Percentiles rank a stretch among this genome's conserved stretches.
phyloP scores from a whole-genome alignment of 2,113 vertebrate species.

The Corapipo altera region DNA sequence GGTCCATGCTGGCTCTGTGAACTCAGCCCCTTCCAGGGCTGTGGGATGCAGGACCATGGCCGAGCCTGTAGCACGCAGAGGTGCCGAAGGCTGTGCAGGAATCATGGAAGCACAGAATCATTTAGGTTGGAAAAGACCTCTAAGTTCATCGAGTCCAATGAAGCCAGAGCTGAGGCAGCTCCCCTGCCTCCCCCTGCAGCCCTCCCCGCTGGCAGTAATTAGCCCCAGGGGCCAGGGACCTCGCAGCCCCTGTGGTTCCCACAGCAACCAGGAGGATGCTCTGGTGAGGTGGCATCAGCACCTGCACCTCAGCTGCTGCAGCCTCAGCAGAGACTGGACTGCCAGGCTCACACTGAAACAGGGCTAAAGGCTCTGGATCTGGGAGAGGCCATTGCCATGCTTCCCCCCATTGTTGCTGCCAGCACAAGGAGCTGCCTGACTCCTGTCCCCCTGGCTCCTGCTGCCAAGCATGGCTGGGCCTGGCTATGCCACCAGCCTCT shows the following conservation, averaged over 20 bases:
- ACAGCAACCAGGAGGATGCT: not conserved
- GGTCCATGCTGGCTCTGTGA: rapidly evolving
- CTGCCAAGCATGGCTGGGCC: not conserved
- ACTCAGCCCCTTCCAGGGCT: not conserved
- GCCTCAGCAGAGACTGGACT: not conserved
- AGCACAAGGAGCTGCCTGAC: not conserved
- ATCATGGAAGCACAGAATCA: not conserved
- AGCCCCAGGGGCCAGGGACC: not conserved
- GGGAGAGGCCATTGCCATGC: rapidly evolving
- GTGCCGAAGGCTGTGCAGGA: too few species aligned
- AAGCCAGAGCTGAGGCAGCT: not conserved
- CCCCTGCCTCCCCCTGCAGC: not conserved
- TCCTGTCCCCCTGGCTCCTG: not conserved
- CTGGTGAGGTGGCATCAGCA: not conserved
- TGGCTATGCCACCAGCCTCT: not conserved
- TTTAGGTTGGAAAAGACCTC: not conserved
- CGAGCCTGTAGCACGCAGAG: not conserved
- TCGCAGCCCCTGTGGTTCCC: not conserved
- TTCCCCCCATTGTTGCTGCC: not conserved
- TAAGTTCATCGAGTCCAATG: not conserved
- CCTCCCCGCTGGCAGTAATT: not conserved
- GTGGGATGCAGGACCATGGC: rapidly evolving
- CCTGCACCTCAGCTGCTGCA: not conserved
- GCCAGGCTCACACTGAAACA: not conserved
- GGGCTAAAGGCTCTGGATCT: not conserved